phyloP scores from a whole-genome alignment of 2,113 vertebrate species.

The Gadus macrocephalus region DNA sequence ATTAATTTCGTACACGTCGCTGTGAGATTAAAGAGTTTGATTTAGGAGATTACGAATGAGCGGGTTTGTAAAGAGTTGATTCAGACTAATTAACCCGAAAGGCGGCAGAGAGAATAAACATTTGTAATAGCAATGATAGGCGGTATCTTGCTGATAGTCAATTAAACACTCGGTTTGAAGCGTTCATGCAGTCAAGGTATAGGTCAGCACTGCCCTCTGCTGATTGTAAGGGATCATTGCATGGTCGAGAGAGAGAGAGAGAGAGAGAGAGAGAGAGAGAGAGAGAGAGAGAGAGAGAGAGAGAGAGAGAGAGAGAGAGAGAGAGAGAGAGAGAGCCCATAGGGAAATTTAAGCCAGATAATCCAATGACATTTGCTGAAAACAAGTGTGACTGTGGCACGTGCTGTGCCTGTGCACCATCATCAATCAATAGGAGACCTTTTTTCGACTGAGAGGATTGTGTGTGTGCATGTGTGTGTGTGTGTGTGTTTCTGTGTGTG shows the following conservation, averaged over 20 bases:
- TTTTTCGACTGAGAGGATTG: conserved; percentile 6
- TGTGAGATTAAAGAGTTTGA: conserved; percentile 24
- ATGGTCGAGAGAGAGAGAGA: background rate
- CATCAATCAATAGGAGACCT: conserved; percentile 6
- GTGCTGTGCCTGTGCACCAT: conserved; percentile 5
- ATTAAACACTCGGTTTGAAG: conserved; percentile 12
- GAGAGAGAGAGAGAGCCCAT: conserved; percentile 2
- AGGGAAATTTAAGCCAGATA: background rate
- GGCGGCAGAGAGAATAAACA: conserved; percentile 13
- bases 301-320: background rate
- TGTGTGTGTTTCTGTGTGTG: background rate
- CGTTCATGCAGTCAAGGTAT: background rate
- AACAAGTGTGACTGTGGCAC: background rate
- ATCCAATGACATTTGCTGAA: conserved; percentile 15
- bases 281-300: background rate
- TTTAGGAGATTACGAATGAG: background rate
- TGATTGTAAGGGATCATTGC: background rate
- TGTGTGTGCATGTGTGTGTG: conserved; percentile 5
- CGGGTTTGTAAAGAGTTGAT: background rate
- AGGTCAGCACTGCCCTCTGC: conserved; percentile 42
- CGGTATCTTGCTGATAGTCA: conserved; percentile 19
- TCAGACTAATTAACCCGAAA: conserved; percentile 16
- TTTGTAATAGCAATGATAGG: conserved; percentile 5
- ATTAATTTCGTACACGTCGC: conserved; percentile 30
- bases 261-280: too few relatives aligned